phyloP scores from a whole-genome alignment of 2,113 vertebrate genomes.

The Tachysurus vachellii region DNA sequence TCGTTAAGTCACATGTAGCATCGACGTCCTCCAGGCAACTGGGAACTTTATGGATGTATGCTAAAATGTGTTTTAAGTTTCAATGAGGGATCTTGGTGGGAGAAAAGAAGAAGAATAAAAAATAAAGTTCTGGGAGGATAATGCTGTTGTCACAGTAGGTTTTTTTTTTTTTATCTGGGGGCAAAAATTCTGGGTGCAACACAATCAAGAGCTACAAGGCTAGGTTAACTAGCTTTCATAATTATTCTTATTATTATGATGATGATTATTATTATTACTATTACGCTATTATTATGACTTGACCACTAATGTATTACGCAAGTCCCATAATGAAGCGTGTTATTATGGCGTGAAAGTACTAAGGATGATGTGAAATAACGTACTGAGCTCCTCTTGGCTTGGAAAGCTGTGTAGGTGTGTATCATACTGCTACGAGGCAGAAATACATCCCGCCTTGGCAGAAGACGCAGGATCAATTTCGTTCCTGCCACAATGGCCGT shows the following conservation, averaged over 20 bases:
- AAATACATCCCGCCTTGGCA: constrained; percentile 21
- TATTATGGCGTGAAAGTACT: not conserved
- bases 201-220: not conserved
- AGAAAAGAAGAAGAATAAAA: not conserved
- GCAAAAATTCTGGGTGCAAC: not conserved
- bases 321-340: too few species aligned
- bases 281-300: too few species aligned
- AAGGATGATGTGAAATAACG: not conserved
- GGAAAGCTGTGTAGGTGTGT: not conserved
- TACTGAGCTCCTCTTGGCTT: not conserved
- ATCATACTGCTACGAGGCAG: constrained; percentile 9
- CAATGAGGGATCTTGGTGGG: not conserved
- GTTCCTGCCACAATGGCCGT: constrained; percentile 63
- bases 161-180: not conserved
- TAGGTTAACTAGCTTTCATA: not conserved
- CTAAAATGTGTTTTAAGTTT: not conserved
- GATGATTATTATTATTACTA: not conserved
- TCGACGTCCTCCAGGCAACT: not conserved
- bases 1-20: not conserved
- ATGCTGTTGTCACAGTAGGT: not conserved
- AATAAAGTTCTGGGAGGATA: not conserved
- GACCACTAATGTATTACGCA: not conserved
- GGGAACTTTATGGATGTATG: not conserved
- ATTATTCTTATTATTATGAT: not conserved
- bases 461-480: constrained; percentile 58